A percentile compares a stretch with the other conserved stretches of the same genome.
Evolutionary conservation across 2,113 vertebrate species (phyloP).

Genomic region (Conger conger): DNA sequence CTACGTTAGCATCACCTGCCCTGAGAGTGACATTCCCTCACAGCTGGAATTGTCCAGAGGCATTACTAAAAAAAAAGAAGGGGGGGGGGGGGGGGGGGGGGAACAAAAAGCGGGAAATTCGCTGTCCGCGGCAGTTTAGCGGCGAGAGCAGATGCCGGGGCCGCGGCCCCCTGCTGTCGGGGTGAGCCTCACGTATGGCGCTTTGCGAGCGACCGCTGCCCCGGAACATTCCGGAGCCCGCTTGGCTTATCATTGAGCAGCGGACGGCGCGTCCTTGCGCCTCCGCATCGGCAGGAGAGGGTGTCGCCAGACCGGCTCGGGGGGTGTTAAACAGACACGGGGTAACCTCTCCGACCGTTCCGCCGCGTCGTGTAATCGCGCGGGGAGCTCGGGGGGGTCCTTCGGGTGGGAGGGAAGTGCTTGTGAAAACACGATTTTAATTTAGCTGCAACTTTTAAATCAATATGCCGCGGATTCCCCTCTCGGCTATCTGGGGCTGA

Average conservation of each 20-base stretch:
- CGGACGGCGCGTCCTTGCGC: constrained; percentile 3
- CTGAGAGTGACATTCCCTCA: constrained; percentile 53
- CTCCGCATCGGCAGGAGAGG: neutral
- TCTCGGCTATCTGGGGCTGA: neutral
- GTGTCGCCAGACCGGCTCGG: neutral
- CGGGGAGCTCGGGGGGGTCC: neutral
- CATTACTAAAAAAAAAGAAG: constrained; percentile 1
- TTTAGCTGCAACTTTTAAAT: neutral
- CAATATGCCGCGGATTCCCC: neutral
- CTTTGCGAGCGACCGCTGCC: constrained; percentile 9
- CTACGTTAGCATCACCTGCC: constrained; percentile 53
- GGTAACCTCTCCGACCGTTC: neutral
- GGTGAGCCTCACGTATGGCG: constrained; percentile 39
- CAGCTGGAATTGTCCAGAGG: constrained; percentile 62
- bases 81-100: too few species aligned
- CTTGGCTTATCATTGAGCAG: neutral
- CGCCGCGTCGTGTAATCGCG: neutral
- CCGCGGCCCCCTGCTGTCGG: constrained; percentile 45
- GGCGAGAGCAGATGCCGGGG: constrained; percentile 58
- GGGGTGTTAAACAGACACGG: neutral
- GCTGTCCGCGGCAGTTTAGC: constrained; percentile 43
- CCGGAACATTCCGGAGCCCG: neutral
- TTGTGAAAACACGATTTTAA: neutral
- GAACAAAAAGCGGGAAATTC: constrained; percentile 23
- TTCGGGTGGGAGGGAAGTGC: neutral